Evolutionary conservation across 2,113 vertebrate species (phyloP).

Genomic region (Pao palembangensis): DNA sequence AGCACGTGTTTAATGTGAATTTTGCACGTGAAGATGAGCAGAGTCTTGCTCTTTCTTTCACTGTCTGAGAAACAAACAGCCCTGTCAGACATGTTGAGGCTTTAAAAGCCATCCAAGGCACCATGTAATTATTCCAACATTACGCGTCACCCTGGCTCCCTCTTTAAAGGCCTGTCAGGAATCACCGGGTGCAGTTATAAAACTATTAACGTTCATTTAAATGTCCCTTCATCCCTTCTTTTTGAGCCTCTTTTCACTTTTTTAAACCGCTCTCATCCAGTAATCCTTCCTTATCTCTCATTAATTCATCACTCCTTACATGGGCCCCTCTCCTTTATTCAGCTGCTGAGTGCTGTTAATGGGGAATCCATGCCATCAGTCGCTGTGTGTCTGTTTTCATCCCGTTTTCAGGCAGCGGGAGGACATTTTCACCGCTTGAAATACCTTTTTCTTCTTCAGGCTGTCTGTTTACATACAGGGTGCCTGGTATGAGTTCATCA

Average conservation of each 20-base stretch:
- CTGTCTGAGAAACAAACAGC: conserved; percentile 23
- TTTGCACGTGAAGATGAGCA: too few species aligned
- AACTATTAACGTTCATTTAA: conserved; percentile 67
- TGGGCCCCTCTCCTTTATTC: background rate
- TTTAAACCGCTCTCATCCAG: conserved; percentile 35
- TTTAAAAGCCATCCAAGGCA: conserved; percentile 54
- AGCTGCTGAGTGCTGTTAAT: conserved; percentile 9
- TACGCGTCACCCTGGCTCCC: conserved; percentile 53
- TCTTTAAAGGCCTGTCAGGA: conserved; percentile 60
- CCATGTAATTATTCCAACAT: conserved; percentile 71
- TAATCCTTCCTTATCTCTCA: conserved; percentile 59
- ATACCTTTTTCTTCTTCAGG: background rate
- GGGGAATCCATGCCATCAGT: conserved; percentile 4
- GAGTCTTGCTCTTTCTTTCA: too few species aligned
- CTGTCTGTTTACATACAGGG: background rate
- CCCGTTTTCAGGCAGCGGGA: background rate
- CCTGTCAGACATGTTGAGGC: conserved; percentile 24
- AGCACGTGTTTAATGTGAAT: too few species aligned
- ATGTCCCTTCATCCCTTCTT: conserved; percentile 36
- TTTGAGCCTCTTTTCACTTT: conserved; percentile 17
- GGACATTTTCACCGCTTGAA: background rate
- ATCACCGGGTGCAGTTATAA: conserved; percentile 60
- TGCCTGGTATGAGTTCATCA: too few species aligned
- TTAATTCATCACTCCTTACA: conserved; percentile 32
- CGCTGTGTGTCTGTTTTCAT: conserved; percentile 5